phyloP scores from a whole-genome alignment of 2,888 invertebrate genomes.

The Euproctis similis region DNA sequence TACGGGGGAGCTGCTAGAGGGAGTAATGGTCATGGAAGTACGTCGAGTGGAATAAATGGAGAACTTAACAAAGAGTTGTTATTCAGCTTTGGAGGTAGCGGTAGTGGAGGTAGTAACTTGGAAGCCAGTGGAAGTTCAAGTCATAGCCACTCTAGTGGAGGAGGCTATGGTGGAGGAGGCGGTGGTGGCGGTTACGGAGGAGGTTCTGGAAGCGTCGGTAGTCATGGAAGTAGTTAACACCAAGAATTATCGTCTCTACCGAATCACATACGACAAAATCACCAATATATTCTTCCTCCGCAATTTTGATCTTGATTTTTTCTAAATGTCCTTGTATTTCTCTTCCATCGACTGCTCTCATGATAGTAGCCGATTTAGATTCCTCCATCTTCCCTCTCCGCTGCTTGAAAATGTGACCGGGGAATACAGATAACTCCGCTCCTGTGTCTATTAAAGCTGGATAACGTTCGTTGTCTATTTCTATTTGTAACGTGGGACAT shows the following conservation, averaged over 20 bases:
- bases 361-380: conserved; percentile 8
- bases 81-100: conserved; percentile 8
- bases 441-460: too few relatives aligned
- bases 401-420: too few relatives aligned
- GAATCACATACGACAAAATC: too few relatives aligned
- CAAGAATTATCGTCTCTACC: too few relatives aligned
- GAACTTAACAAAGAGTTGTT: conserved; percentile 7
- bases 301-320: too few relatives aligned
- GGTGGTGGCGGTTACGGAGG: neutral
- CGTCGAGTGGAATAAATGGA: conserved; percentile 14
- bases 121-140: neutral
- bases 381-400: too few relatives aligned
- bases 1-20: conserved; percentile 13
- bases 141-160: conserved; percentile 7
- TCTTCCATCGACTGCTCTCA: too few relatives aligned
- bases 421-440: too few relatives aligned
- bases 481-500: too few relatives aligned
- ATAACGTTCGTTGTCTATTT: too few relatives aligned
- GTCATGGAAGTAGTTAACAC: conserved; percentile 1
- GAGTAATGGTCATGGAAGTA: conserved; percentile 15
- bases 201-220: conserved; percentile 29
- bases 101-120: neutral
- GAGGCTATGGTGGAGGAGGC: conserved; percentile 11
- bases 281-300: too few relatives aligned
- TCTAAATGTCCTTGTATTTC: too few relatives aligned